A percentile compares a stretch with the other conserved stretches of the same genome.
phyloP scores from a whole-genome alignment of 1,140 invertebrate species.

The Heterodera carotae region DNA sequence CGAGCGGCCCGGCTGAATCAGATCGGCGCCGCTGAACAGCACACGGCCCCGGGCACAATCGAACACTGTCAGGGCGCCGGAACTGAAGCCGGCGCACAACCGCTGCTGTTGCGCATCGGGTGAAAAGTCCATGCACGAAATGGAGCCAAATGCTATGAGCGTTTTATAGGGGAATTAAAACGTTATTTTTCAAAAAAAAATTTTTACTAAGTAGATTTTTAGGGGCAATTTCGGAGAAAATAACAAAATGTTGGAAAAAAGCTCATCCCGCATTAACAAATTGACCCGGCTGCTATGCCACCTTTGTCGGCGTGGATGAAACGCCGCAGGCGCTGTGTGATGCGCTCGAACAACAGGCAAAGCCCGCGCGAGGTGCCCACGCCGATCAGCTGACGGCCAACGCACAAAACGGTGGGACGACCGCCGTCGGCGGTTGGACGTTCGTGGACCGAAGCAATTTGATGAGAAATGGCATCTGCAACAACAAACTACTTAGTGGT shows the following conservation, averaged over 20 bases:
- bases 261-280: too few species aligned
- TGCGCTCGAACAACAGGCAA: slow-evolving; percentile 36
- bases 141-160: slow-evolving; percentile 45
- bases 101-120: slow-evolving; percentile 13
- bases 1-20: slow-evolving; percentile 53
- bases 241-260: too few species aligned
- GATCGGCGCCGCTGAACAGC: slow-evolving; percentile 32
- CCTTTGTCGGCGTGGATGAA: slow-evolving; percentile 39
- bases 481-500: too few species aligned
- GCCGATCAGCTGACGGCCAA: slow-evolving; percentile 37
- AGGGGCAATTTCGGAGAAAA: too few species aligned
- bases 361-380: slow-evolving; percentile 44
- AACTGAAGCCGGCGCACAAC: slow-evolving; percentile 41
- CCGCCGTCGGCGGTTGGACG: slow-evolving; percentile 41
- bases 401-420: slow-evolving; percentile 34
- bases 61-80: slow-evolving; percentile 39
- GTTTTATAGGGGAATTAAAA: background rate
- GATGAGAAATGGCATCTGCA: slow-evolving; percentile 47
- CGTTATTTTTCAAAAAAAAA: too few species aligned
- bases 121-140: slow-evolving; percentile 48
- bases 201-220: too few species aligned
- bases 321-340: slow-evolving; percentile 23
- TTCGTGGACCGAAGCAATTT: slow-evolving; percentile 40
- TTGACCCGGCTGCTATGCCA: too few species aligned
- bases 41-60: slow-evolving; percentile 34